Evolutionary conservation across 2,888 invertebrate genomes (phyloP).

Genomic region (Eristalis pertinax): DNA sequence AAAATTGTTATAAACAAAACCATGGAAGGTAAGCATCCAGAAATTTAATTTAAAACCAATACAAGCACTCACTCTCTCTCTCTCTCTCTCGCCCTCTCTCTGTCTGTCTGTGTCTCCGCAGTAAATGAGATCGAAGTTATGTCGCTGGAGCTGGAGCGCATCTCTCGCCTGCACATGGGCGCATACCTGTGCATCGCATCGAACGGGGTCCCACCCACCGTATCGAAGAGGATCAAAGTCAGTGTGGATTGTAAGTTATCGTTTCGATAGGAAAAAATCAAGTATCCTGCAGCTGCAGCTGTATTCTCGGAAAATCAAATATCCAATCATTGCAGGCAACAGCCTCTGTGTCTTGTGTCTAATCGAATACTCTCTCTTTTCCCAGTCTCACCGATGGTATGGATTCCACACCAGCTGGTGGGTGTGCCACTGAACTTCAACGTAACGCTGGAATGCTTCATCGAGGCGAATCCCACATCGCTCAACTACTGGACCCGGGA

Average conservation of each 20-base stretch:
- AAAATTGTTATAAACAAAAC: constrained; percentile 94
- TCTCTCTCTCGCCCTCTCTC: background rate
- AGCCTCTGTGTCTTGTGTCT: background rate
- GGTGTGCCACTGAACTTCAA: constrained; percentile 92
- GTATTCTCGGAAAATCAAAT: background rate
- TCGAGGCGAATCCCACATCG: constrained; percentile 95
- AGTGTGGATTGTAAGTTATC: constrained; percentile 94
- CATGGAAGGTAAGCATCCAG: constrained; percentile 84
- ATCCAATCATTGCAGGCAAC: background rate
- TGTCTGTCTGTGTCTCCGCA: too few species aligned
- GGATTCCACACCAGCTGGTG: constrained; percentile 95
- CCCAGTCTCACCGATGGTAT: constrained; percentile 94
- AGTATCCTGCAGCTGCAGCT: background rate
- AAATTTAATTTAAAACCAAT: constrained; percentile 67
- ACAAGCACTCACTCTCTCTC: background rate
- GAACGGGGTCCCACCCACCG: constrained; percentile 94
- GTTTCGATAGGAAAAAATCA: constrained; percentile 2
- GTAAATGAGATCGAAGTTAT: constrained; percentile 93
- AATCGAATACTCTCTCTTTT: background rate
- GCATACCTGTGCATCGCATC: constrained; percentile 93
- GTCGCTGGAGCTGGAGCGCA: constrained; percentile 90
- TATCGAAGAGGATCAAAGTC: constrained; percentile 95
- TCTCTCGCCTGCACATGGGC: constrained; percentile 94
- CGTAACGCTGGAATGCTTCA: constrained; percentile 93
- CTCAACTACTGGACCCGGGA: constrained; percentile 95